phyloP scores from a whole-genome alignment of 2,888 invertebrate species.

The Drosophila kuntzei region DNA sequence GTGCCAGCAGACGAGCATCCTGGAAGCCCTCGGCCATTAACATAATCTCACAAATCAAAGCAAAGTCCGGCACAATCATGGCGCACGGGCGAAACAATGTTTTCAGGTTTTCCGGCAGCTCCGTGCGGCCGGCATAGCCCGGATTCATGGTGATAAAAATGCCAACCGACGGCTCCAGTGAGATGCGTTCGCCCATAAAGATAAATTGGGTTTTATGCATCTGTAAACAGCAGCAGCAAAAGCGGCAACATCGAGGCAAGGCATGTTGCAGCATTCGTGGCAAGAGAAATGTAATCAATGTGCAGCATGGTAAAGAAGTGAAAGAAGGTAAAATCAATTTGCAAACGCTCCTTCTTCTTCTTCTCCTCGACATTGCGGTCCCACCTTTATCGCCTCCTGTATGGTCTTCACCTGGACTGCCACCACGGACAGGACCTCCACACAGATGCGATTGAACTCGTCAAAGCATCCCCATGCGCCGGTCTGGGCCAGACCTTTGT shows the following conservation, averaged over 20 bases:
- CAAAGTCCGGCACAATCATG: slow-evolving; percentile 99
- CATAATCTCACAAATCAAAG: slow-evolving; percentile 98
- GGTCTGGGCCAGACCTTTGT: slow-evolving; percentile 96
- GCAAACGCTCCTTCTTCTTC: slow-evolving; percentile 41
- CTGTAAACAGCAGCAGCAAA: slow-evolving; percentile 69
- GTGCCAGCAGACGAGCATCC: slow-evolving; percentile 94
- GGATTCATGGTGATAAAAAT: slow-evolving; percentile 99
- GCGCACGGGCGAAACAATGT: slow-evolving; percentile 92
- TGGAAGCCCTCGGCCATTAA: slow-evolving; percentile 98
- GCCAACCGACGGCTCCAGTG: slow-evolving; percentile 92
- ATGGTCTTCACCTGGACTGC: slow-evolving; percentile 96
- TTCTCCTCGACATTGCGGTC: slow-evolving; percentile 38
- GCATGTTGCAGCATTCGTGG: slow-evolving; percentile 23
- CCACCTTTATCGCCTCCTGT: slow-evolving; percentile 93
- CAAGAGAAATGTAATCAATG: slow-evolving; percentile 75
- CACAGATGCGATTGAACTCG: slow-evolving; percentile 98
- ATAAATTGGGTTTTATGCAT: slow-evolving; percentile 91
- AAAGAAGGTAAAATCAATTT: slow-evolving; percentile 75
- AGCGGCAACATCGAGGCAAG: slow-evolving; percentile 21
- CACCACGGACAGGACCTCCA: slow-evolving; percentile 98
- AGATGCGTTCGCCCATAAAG: slow-evolving; percentile 94
- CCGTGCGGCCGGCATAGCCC: slow-evolving; percentile 97
- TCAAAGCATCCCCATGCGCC: slow-evolving; percentile 99
- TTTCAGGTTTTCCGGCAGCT: slow-evolving; percentile 92
- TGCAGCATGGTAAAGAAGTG: slow-evolving; percentile 60